A percentile compares a stretch with the other conserved stretches of the same genome.
Conservation (phyloP, 2,888 invertebrate genomes). For the Drosophila recens region DNA sequence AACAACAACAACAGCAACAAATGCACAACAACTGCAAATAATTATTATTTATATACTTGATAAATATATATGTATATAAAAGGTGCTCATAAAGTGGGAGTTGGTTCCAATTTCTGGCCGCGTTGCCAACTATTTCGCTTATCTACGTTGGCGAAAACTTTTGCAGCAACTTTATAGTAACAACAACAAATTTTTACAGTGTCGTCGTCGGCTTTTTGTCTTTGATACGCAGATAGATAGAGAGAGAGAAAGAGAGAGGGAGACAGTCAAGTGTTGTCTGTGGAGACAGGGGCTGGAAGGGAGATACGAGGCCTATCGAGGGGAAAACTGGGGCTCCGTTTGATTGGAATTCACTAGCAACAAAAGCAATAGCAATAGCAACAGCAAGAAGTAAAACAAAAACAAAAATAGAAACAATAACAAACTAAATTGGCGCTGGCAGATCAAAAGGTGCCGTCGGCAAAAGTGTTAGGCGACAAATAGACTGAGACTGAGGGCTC, state of each 20-base stretch:
- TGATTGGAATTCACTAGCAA: conserved; percentile 73
- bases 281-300: not conserved
- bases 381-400: conserved; percentile 15
- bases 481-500: conserved; percentile 28
- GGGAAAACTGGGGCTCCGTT: conserved; percentile 33
- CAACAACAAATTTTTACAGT: conserved; percentile 64
- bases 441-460: conserved; percentile 75
- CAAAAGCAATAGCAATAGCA: no score
- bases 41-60: conserved; percentile 61
- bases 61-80: not conserved
- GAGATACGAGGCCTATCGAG: conserved; percentile 3
- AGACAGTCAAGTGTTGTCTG: conserved; percentile 21
- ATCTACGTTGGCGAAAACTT: conserved; percentile 48
- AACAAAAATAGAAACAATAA: conserved; percentile 46
- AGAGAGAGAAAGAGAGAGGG: conserved; percentile 4
- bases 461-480: conserved; percentile 73
- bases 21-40: conserved; percentile 49
- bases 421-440: conserved; percentile 67
- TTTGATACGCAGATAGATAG: conserved; percentile 53
- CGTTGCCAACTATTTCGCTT: conserved; percentile 59
- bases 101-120: conserved; percentile 27
- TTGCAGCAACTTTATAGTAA: conserved; percentile 35
- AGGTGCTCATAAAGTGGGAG: conserved; percentile 10
- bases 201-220: conserved; percentile 64
- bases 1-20: no score